Conservation (phyloP, 2,113 vertebrate species). For the Proteles cristata region DNA sequence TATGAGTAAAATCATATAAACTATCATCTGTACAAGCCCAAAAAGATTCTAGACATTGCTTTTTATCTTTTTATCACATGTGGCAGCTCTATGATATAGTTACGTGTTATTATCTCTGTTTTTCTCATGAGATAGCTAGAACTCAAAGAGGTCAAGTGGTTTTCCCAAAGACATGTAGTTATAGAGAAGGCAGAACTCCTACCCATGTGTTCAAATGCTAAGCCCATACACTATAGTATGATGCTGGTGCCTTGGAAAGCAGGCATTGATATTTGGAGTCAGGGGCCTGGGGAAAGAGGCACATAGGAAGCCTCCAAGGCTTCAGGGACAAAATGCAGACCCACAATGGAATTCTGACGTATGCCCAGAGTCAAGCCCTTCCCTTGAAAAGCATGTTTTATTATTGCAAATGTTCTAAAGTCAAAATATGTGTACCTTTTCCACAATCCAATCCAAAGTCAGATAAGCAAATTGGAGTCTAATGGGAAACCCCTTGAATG, state of each 20-base stretch:
- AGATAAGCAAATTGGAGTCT: background rate
- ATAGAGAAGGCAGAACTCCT: background rate
- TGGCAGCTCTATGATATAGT: background rate
- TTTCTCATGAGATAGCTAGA: background rate
- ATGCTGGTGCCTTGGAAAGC: fast-evolving
- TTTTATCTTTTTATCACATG: background rate
- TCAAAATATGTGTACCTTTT: background rate
- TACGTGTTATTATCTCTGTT: background rate
- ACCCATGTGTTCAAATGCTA: background rate
- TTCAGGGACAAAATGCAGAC: background rate
- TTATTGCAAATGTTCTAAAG: background rate
- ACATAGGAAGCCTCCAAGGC: background rate
- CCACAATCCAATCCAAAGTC: background rate
- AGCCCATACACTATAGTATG: background rate
- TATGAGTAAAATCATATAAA: background rate
- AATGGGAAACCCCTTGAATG: background rate
- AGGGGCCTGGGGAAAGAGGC: background rate
- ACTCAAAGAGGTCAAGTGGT: background rate
- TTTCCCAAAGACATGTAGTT: background rate
- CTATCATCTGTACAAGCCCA: background rate
- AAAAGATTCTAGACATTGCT: background rate
- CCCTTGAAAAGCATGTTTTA: background rate
- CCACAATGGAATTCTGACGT: background rate
- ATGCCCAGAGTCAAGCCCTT: background rate
- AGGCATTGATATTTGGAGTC: fast-evolving